Percentiles rank a stretch among this genome's conserved stretches.
Evolutionary conservation across 2,888 invertebrate genomes (phyloP).

Genomic region (Lypha dubia): DNA sequence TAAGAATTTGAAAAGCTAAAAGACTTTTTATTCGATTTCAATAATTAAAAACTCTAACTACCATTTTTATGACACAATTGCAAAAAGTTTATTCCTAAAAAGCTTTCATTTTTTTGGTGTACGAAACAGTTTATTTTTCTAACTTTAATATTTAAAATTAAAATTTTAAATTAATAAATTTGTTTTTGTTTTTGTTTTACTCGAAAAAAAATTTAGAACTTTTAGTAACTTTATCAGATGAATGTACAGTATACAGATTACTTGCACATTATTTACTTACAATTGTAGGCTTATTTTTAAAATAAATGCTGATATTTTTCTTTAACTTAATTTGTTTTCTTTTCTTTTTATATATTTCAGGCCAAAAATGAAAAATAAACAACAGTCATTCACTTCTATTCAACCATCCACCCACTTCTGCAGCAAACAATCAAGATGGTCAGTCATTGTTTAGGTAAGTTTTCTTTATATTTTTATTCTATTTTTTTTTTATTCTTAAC

Average conservation of each 20-base stretch:
- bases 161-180: no score
- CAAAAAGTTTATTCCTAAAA: no score
- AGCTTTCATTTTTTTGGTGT: no score
- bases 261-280: conserved; percentile 1
- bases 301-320: conserved; percentile 42
- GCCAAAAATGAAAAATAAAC: neutral
- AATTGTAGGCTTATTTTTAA: conserved; percentile 41
- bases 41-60: no score
- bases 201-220: neutral
- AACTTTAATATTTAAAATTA: no score
- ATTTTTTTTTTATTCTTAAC: neutral
- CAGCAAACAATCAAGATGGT: conserved; percentile 45
- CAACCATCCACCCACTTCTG: conserved; percentile 46
- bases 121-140: no score
- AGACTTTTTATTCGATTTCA: no score
- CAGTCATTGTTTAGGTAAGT: conserved; percentile 63
- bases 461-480: no score
- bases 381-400: conserved; percentile 31
- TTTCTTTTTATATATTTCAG: conserved; percentile 33
- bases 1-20: no score
- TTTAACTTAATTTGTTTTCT: conserved; percentile 42
- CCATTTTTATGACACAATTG: no score
- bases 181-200: no score
- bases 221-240: no score
- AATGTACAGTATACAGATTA: neutral